Base-by-base conservation (phyloP, 2,888 invertebrate genomes). In the Camponotus fellah region DNA sequence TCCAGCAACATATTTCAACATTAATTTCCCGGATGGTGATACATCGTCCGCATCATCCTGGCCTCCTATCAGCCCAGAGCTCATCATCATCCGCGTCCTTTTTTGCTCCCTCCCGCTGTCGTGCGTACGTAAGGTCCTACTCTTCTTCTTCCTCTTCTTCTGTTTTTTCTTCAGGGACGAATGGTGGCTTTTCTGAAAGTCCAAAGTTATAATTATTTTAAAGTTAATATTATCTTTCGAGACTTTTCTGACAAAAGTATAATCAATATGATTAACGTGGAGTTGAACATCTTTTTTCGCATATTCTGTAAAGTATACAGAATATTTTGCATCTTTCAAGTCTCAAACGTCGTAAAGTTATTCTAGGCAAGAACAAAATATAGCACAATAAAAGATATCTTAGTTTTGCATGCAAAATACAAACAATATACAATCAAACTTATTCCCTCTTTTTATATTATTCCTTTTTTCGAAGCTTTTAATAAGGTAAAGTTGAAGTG, bases 21-120 rank as follows among this genome's bases (percentile, higher is more conserved):
- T 93, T 93, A 92, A 92, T 93, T 92, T 92, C 89, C 84, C 88
- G 82, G 89, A 94, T 92, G 93, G 92, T 93, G 94, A 94, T 94
- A 88, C 92, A 93, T 92, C 86, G 91, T 85, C 81, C 89, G 89
- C 83, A 87, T 92, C 92, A 91, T 83, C 89, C 90, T 89, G 87
- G 84, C 85, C 71, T 84, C 83, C 77, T 90, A 89, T 89, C 92
- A 91, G 92, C 92, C 87, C 88, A 90, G 77, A 84, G 87, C 91
- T 92, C 93, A 89, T 93, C 93, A 87, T 92, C 92, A 46, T 86
- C 83, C 53, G 17, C 26, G 58, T 53, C 69, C 60, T 80, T 62
- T 86, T 81, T 74, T 81, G 64, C 53, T 72, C 79, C 58, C 66
- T 72, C 71, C 82, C 17, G 58, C 68, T 79, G 60, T 79, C 69